Evolutionary conservation across 2,888 invertebrate species (phyloP).

Genomic region (Drosophila testacea): DNA sequence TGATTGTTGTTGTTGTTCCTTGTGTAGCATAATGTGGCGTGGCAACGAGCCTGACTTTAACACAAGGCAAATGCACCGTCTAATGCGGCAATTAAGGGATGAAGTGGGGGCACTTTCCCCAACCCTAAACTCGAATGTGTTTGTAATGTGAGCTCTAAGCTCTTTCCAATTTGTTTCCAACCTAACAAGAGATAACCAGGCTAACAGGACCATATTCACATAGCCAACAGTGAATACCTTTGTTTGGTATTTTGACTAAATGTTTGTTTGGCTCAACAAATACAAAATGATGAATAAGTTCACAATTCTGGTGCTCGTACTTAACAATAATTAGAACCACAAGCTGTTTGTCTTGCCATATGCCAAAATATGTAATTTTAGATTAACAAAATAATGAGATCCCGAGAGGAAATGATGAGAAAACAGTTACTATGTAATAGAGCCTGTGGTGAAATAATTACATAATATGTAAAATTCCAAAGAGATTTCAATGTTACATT

Average conservation of each 20-base stretch:
- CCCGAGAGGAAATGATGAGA: no score
- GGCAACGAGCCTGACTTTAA: constrained; percentile 55
- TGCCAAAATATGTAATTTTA: constrained; percentile 12
- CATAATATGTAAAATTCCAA: constrained; percentile 8
- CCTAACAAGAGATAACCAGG: constrained; percentile 18
- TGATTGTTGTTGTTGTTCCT: constrained; percentile 23
- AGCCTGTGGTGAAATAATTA: constrained; percentile 18
- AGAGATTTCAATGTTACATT: not conserved
- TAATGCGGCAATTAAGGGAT: constrained; percentile 67
- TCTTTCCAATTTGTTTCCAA: constrained; percentile 51
- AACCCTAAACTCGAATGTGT: constrained; percentile 8
- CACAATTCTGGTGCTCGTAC: constrained; percentile 18
- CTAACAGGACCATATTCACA: constrained; percentile 3
- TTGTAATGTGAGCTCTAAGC: constrained; percentile 42
- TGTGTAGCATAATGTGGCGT: constrained; percentile 40
- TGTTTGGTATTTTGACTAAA: constrained; percentile 7
- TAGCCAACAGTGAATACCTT: constrained; percentile 15
- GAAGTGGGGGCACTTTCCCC: constrained; percentile 20
- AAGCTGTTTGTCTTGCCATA: not conserved
- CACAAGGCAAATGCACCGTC: constrained; percentile 54
- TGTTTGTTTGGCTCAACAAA: constrained; percentile 4
- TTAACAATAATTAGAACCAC: constrained; percentile 25
- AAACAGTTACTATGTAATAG: not conserved
- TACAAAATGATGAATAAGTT: constrained; percentile 1
- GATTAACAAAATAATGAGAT: constrained; percentile 3